phyloP scores from a whole-genome alignment of 2,797 vertebrate genomes.

The Crax fasciolata region DNA sequence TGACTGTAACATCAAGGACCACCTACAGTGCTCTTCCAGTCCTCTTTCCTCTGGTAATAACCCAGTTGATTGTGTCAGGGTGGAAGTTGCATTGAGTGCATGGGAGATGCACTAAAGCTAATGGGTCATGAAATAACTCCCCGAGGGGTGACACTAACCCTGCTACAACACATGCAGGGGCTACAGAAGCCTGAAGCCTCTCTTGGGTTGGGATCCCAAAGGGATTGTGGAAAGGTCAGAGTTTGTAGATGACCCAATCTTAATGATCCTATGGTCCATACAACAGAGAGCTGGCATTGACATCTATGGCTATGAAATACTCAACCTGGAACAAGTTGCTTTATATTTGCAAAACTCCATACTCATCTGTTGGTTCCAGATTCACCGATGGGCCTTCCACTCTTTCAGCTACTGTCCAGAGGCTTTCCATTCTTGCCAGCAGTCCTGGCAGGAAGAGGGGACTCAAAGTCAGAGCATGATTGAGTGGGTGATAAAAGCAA shows the following conservation, averaged over 20 bases:
- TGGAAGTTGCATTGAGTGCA: neutral
- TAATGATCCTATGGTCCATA: too few species aligned
- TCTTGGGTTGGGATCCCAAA: fast-evolving
- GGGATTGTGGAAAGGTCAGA: neutral
- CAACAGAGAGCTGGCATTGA: neutral
- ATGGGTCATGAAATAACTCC: neutral
- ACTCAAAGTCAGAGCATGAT: neutral
- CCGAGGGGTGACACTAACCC: neutral
- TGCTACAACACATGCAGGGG: neutral
- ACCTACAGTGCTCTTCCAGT: neutral
- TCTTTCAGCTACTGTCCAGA: neutral
- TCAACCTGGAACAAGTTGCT: neutral
- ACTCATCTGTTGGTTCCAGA: neutral
- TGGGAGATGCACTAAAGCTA: neutral
- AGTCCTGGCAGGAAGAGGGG: neutral
- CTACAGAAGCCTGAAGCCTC: neutral
- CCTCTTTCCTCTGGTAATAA: neutral
- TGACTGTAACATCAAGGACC: neutral
- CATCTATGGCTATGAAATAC: neutral
- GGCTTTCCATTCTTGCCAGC: neutral
- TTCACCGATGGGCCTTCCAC: neutral
- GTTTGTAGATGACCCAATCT: neutral
- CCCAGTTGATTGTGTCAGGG: neutral
- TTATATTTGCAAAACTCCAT: neutral
- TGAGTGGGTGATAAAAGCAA: neutral